Conservation (phyloP, 1,140 invertebrate species). For the Panagrolaimus sp. region DNA sequence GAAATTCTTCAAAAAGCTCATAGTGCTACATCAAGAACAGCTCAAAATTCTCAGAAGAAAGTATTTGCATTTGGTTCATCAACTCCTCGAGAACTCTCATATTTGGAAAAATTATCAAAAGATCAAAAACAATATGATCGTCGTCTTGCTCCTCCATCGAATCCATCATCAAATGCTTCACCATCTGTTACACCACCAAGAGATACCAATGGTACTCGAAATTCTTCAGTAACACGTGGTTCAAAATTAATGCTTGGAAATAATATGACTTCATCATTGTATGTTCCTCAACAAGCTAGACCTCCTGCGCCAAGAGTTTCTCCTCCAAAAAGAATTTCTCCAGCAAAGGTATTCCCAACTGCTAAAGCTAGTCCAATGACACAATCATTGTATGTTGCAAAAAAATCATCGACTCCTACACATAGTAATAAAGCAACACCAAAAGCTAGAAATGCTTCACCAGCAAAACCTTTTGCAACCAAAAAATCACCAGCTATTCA, state of each 20-base stretch:
- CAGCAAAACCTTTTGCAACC: background rate
- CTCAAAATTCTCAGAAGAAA: constrained; percentile 25
- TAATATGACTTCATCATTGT: too few relatives aligned
- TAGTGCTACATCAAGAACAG: constrained; percentile 36
- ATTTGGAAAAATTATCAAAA: constrained; percentile 40
- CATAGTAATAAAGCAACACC: background rate
- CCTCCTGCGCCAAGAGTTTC: too few relatives aligned
- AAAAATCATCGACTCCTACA: too few relatives aligned
- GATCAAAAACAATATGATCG: constrained; percentile 18
- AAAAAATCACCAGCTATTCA: background rate
- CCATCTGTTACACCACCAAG: background rate
- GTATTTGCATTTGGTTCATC: constrained; percentile 44
- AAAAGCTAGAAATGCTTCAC: background rate
- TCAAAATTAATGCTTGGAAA: background rate
- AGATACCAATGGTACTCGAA: background rate
- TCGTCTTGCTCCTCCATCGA: too few relatives aligned
- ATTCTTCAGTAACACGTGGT: background rate
- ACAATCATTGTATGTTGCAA: too few relatives aligned
- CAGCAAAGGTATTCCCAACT: too few relatives aligned
- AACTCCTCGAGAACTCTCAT: constrained; percentile 45
- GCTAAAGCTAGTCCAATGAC: too few relatives aligned
- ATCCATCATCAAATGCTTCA: background rate
- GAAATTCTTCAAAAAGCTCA: constrained; percentile 45
- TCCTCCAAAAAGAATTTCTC: too few relatives aligned
- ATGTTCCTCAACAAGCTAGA: too few relatives aligned